Evolutionary conservation across 2,888 invertebrate species (phyloP), one percentile per base, ranked within the genome.

Genomic region (Caenorhabditis auriculariae): DNA sequence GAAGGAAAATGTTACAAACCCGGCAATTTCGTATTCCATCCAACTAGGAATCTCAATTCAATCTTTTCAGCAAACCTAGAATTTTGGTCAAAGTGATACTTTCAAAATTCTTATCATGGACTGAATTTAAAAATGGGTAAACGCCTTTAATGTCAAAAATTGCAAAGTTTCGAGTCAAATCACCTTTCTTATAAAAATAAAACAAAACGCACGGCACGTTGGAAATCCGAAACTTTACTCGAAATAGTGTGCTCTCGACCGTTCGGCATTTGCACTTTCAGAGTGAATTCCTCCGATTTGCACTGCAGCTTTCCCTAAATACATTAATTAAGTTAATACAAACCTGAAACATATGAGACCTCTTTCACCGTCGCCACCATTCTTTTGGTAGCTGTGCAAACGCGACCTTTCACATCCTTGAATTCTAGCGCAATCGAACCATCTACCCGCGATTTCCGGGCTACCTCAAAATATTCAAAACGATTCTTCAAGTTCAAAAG

Each of bases 391-490:
- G 90, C 88, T 38, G 87, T 87, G 32, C 89, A 83, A 72, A 84
- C 81, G 79, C 88, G 83, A 54, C 88, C 88, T 69, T 87, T 82
- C 74, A 85, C 83, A 85, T 90, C 87, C 4, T 71, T 63, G 55
- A 88, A 85, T 73, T 84, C 82, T 37, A 87, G 82, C 66, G 84
- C 84, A 3, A 86, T 82, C 65, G 85, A 74, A 82, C 84, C 78
- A 77, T 84, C 81, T 62, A 87, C 87, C 69, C 85, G 84, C 19
- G 80, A 75, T 62, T 87, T 86, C 65, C 86, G 84, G 37, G 88
- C 87, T 48, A 91, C 85, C 85, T 85, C 59, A 37, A 73, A 52
- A 17, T 2, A 19, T 1, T 17, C 29, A 15, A 19, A 9, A 29
- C 24, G 3, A 29, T 27, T 26, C 26, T 46, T 23, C 2, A 41